These are phyloP conservation scores for Microctonus aethiopoides DNA, from an alignment of 2,888 invertebrate species.

Conservation along the genomic window DNA sequence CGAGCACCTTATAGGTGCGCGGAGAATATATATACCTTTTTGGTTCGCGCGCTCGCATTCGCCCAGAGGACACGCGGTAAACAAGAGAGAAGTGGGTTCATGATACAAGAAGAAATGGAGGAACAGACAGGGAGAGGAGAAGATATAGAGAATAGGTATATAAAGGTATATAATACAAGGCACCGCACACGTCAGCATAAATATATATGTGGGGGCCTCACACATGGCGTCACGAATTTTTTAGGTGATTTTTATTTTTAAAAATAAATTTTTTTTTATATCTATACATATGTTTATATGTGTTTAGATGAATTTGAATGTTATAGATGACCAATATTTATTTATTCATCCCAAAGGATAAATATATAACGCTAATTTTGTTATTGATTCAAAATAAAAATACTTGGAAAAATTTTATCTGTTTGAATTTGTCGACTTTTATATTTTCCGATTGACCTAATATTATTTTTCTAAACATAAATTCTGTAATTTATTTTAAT, in stretches of 20 bases:
- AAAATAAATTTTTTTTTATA: background rate
- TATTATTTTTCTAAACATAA: no score
- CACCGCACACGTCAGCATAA: slow-evolving; percentile 30
- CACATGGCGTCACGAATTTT: slow-evolving; percentile 47
- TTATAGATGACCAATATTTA: background rate
- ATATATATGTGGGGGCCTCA: slow-evolving; percentile 38
- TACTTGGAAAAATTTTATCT: no score
- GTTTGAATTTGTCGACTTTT: no score
- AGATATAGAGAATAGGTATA: slow-evolving; percentile 3
- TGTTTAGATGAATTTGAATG: no score
- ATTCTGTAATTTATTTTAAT: no score
- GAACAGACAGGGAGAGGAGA: background rate
- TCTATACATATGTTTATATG: no score
- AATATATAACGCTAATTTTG: no score
- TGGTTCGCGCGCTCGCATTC: slow-evolving; percentile 11
- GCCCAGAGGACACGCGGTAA: slow-evolving; percentile 11
- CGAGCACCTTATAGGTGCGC: slow-evolving; percentile 9
- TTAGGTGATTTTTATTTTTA: slow-evolving; percentile 12
- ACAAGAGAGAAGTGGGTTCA: background rate
- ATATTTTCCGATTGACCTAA: no score
- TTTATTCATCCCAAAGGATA: background rate
- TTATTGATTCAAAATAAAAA: no score
- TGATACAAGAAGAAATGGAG: slow-evolving; percentile 15
- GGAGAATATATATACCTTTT: slow-evolving; percentile 1
- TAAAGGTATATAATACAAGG: slow-evolving; percentile 11